Conservation (phyloP, 2,113 vertebrate species). For the Pimephales promelas region DNA sequence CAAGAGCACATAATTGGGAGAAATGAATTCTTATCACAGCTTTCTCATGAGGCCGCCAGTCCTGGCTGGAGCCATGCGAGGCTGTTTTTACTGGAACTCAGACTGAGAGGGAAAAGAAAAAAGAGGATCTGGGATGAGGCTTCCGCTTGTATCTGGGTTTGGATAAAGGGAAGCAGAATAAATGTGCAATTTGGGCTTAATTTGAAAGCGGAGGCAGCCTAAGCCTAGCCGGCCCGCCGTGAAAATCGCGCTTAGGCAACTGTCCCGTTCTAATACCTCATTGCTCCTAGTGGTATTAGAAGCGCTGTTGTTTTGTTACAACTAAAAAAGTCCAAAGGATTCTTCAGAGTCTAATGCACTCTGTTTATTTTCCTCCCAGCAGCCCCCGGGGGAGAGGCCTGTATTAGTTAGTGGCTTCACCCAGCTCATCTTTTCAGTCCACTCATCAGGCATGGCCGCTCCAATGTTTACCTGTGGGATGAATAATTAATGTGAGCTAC, state of each 20-base stretch:
- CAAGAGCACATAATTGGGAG: slow-evolving; percentile 88
- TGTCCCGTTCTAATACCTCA: slow-evolving; percentile 55
- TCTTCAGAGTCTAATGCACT: slow-evolving; percentile 60
- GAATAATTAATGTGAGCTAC: slow-evolving; percentile 77
- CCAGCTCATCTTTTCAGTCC: slow-evolving; percentile 60
- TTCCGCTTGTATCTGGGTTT: slow-evolving; percentile 56
- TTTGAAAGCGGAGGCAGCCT: slow-evolving; percentile 58
- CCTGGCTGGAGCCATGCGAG: slow-evolving; percentile 68
- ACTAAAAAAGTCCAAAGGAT: slow-evolving; percentile 58
- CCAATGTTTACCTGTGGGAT: slow-evolving; percentile 72
- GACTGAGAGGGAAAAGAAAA: slow-evolving; percentile 2
- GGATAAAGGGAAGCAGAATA: slow-evolving; percentile 39
- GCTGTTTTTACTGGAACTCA: slow-evolving; percentile 49
- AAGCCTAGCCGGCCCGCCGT: slow-evolving; percentile 55
- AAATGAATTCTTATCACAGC: slow-evolving; percentile 91
- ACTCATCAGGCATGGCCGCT: slow-evolving; percentile 66
- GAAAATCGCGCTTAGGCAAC: slow-evolving; percentile 6
- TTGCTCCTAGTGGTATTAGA: slow-evolving; percentile 50
- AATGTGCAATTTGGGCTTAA: slow-evolving; percentile 52
- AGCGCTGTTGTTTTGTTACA: slow-evolving; percentile 44
- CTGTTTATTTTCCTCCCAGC: slow-evolving; percentile 67
- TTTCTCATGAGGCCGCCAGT: slow-evolving; percentile 75
- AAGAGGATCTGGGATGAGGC: slow-evolving; percentile 42
- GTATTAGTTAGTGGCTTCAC: slow-evolving; percentile 71
- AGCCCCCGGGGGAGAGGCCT: slow-evolving; percentile 68